A percentile compares a stretch with the other conserved stretches of the same genome.
phyloP scores from a whole-genome alignment of 2,797 vertebrate genomes.

The Caiman crocodilus region DNA sequence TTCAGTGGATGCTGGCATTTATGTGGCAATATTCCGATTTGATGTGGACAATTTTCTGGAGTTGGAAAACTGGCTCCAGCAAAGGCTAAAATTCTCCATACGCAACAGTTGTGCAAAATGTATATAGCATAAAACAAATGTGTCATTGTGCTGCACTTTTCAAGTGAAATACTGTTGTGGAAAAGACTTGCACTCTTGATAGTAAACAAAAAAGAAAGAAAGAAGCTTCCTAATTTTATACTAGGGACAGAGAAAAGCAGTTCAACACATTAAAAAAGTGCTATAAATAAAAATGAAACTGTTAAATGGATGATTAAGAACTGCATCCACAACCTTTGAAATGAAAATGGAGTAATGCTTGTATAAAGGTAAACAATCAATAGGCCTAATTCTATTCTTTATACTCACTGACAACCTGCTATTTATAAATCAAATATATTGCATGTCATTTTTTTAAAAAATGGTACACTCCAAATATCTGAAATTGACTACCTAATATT shows the following conservation, averaged over 20 bases:
- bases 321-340: background rate
- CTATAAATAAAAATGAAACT: background rate
- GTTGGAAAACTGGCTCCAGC: background rate
- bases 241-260: background rate
- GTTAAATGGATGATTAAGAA: background rate
- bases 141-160: background rate
- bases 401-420: background rate
- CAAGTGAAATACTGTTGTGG: background rate
- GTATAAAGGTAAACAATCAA: background rate
- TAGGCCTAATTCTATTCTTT: background rate
- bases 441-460: conserved; percentile 2
- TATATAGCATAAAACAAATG: background rate
- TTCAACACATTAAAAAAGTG: background rate
- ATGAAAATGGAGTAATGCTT: background rate
- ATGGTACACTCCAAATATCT: background rate
- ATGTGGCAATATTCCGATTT: too few relatives aligned
- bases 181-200: background rate
- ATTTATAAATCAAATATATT: background rate
- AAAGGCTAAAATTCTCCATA: background rate
- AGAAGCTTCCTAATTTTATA: background rate
- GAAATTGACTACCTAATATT: background rate
- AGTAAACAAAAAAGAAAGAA: background rate
- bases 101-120: background rate
- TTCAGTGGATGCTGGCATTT: too few relatives aligned
- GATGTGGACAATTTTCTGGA: too few relatives aligned